Evolutionary conservation across 2,888 invertebrate species (phyloP).

Genomic region (Synergus laeviventris): DNA sequence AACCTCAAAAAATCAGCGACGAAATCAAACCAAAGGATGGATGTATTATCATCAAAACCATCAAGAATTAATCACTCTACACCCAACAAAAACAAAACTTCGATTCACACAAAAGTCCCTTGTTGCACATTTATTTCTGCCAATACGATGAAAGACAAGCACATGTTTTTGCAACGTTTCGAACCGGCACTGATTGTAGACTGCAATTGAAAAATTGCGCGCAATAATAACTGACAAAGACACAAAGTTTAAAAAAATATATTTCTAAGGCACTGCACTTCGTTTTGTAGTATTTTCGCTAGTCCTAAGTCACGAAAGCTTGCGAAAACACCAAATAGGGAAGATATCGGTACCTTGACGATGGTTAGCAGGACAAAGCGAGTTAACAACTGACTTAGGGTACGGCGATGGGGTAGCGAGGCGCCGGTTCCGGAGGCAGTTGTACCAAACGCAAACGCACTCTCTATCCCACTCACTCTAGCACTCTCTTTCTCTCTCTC

Average conservation of each 20-base stretch:
- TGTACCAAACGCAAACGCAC: conserved; percentile 34
- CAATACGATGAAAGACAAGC: conserved; percentile 25
- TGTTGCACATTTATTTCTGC: neutral
- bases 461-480: conserved; percentile 9
- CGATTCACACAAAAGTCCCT: conserved; percentile 8
- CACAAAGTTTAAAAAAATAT: conserved; percentile 22
- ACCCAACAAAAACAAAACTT: conserved; percentile 14
- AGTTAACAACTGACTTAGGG: conserved; percentile 28
- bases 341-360: conserved; percentile 24
- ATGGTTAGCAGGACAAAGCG: conserved; percentile 31
- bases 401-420: conserved; percentile 10
- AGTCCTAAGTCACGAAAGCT: conserved; percentile 25
- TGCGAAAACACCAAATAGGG: neutral
- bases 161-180: conserved; percentile 34
- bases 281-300: conserved; percentile 7
- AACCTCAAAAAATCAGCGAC: neutral
- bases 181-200: conserved; percentile 43
- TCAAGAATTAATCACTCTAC: conserved; percentile 8
- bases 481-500: conserved; percentile 19
- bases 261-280: conserved; percentile 27
- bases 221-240: conserved; percentile 52
- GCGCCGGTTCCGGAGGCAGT: conserved; percentile 17
- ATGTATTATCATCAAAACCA: too few species aligned
- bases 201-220: conserved; percentile 48
- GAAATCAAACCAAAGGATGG: neutral